Percentiles rank a stretch among this genome's conserved stretches.
These are phyloP conservation scores for Mergus octosetaceus DNA, from an alignment of 2,797 vertebrate species.

Conservation along the genomic window DNA sequence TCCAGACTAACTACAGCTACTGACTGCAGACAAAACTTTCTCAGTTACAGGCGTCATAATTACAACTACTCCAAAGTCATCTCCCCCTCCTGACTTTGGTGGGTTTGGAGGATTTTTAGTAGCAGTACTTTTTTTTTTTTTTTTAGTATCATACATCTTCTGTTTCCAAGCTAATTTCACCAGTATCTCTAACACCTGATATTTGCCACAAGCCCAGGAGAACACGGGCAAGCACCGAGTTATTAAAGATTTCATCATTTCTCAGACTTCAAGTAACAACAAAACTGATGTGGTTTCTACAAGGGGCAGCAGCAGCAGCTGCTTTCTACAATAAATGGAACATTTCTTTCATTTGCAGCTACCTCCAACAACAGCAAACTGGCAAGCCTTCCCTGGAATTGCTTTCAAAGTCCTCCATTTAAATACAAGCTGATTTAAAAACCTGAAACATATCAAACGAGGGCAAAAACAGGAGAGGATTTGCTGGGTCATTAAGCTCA, in stretches of 20 bases:
- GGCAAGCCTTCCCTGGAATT: not conserved
- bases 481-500: not conserved
- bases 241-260: constrained; percentile 35
- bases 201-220: constrained; percentile 33
- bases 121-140: too few species aligned
- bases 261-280: not conserved
- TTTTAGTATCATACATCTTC: not conserved
- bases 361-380: constrained; percentile 9
- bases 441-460: not conserved
- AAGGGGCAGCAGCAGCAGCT: not conserved
- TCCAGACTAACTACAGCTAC: constrained; percentile 36
- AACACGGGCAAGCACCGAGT: not conserved
- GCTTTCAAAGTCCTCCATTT: not conserved
- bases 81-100: not conserved
- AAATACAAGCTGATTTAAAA: not conserved
- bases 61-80: not conserved
- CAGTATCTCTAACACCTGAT: not conserved
- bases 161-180: constrained; percentile 21
- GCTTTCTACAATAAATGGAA: constrained; percentile 16
- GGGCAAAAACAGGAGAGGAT: not conserved
- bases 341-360: constrained; percentile 29
- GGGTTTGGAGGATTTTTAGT: not conserved
- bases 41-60: not conserved
- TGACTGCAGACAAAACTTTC: constrained; percentile 12
- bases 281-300: not conserved